These are phyloP conservation scores for Okamejei kenojei DNA, from an alignment of 2,797 vertebrate genomes.

Conservation along the genomic window DNA sequence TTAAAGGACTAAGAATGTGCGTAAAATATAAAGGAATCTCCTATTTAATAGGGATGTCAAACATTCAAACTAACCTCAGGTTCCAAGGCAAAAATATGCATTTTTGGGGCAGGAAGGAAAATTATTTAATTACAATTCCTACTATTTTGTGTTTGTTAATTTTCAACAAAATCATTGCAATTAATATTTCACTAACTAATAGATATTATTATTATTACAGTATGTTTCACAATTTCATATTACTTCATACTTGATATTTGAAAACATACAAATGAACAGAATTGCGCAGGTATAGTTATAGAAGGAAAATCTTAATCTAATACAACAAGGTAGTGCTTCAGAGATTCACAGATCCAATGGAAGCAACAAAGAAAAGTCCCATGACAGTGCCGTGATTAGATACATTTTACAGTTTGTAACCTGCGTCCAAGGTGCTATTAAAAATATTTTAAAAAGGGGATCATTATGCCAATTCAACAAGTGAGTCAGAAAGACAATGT, in stretches of 20 bases:
- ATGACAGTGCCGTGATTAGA: background rate
- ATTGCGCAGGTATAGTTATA: background rate
- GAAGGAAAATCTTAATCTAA: background rate
- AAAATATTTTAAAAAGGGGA: background rate
- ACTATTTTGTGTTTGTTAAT: background rate
- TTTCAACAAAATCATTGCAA: background rate
- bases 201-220: background rate
- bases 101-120: background rate
- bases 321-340: background rate
- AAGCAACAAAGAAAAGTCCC: background rate
- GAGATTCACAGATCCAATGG: background rate
- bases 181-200: background rate
- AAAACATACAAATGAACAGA: background rate
- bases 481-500: background rate
- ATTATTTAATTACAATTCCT: background rate
- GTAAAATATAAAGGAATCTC: background rate
- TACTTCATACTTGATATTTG: background rate
- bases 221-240: background rate
- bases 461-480: background rate
- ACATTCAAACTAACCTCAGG: background rate
- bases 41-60: background rate
- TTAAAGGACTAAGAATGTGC: background rate
- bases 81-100: background rate
- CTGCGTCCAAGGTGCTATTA: background rate
- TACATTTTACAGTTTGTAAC: background rate